These are phyloP conservation scores for Heliconius aoede DNA, from an alignment of 2,888 invertebrate species.

Conservation along the genomic window DNA sequence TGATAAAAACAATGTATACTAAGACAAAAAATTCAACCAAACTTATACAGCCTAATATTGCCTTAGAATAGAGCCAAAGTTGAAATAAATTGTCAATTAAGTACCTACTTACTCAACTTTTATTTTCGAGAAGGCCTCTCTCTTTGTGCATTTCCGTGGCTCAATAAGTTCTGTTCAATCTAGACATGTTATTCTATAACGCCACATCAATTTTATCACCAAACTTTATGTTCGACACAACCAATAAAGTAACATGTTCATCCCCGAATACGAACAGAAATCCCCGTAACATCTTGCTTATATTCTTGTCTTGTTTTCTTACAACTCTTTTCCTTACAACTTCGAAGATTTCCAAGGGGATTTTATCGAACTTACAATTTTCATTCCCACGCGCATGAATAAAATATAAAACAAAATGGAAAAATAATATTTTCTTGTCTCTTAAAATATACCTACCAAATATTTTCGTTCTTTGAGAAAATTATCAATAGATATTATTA, in stretches of 20 bases:
- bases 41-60: not conserved
- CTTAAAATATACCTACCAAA: not conserved
- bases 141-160: not conserved
- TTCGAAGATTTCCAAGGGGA: slow-evolving; percentile 28
- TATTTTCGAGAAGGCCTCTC: not conserved
- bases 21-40: no score
- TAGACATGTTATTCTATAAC: slow-evolving; percentile 2
- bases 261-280: slow-evolving; percentile 12
- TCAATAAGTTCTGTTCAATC: not conserved
- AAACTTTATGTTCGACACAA: slow-evolving; percentile 13
- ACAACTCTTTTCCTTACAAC: slow-evolving; percentile 20
- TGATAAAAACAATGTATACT: no score
- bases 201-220: slow-evolving; percentile 4
- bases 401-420: not conserved
- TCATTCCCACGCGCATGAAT: not conserved
- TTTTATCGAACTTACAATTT: slow-evolving; percentile 17
- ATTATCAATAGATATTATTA: no score
- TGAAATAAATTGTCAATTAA: not conserved
- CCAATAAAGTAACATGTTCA: slow-evolving; percentile 17
- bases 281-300: slow-evolving; percentile 7
- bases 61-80: not conserved
- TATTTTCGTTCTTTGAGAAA: not conserved
- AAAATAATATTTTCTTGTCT: not conserved
- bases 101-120: not conserved
- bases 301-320: slow-evolving; percentile 19